Evolutionary conservation across 1,140 invertebrate genomes (phyloP).

Genomic region (Philopotamus ludificatus): DNA sequence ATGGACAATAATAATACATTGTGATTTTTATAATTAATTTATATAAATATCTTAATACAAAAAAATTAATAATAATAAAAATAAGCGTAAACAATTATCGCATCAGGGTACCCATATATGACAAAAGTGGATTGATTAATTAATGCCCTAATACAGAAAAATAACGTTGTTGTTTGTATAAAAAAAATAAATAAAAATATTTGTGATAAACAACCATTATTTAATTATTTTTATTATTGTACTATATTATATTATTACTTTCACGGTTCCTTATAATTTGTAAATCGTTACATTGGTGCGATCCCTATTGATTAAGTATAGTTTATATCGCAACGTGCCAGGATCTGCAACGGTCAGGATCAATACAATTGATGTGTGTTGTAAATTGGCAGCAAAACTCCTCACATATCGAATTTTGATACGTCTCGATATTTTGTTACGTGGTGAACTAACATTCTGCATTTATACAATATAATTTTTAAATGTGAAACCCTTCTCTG

Average conservation of each 20-base stretch:
- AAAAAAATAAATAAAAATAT: slow-evolving; percentile 14
- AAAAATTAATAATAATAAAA: slow-evolving; percentile 21
- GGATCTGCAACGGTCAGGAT: background rate
- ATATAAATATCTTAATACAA: too few relatives aligned
- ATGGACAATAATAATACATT: slow-evolving; percentile 39
- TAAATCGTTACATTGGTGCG: slow-evolving; percentile 22
- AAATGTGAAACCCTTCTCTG: too few relatives aligned
- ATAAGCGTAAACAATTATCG: slow-evolving; percentile 41
- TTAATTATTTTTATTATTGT: slow-evolving; percentile 6
- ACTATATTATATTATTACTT: slow-evolving; percentile 4
- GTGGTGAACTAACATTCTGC: too few relatives aligned
- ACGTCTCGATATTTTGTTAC: too few relatives aligned
- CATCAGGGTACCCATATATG: slow-evolving; percentile 39
- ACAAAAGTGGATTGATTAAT: slow-evolving; percentile 36
- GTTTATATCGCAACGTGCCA: slow-evolving; percentile 8
- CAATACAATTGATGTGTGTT: too few relatives aligned
- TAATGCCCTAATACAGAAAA: slow-evolving; percentile 29
- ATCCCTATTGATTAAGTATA: slow-evolving; percentile 18
- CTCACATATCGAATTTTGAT: too few relatives aligned
- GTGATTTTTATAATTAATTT: slow-evolving; percentile 39
- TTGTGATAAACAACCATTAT: slow-evolving; percentile 35
- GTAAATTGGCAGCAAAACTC: background rate
- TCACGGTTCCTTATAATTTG: slow-evolving; percentile 30
- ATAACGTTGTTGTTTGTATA: slow-evolving; percentile 35
- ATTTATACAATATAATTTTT: too few relatives aligned